A percentile compares a stretch with the other conserved stretches of the same genome.
Evolutionary conservation across 2,113 vertebrate species (phyloP).

Genomic region (Rattus rattus): DNA sequence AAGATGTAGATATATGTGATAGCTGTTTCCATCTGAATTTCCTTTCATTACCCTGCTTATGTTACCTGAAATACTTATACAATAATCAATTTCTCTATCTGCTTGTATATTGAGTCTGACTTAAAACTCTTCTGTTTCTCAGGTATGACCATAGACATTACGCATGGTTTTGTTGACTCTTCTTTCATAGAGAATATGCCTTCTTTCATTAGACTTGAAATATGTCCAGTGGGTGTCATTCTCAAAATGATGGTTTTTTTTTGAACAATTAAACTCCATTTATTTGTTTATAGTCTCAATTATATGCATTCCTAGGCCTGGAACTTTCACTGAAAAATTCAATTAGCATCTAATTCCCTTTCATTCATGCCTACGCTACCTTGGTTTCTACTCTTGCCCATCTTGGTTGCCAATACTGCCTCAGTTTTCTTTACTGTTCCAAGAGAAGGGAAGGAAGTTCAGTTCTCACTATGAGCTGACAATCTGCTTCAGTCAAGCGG

Average conservation of each 20-base stretch:
- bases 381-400: not conserved
- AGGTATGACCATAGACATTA: not conserved
- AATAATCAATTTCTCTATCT: not conserved
- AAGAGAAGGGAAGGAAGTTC: not conserved
- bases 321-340: not conserved
- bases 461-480: not conserved
- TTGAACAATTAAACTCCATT: not conserved
- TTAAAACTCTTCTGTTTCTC: not conserved
- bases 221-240: not conserved
- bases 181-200: not conserved
- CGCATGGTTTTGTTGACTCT: not conserved
- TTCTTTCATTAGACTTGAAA: not conserved
- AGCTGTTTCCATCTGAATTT: not conserved
- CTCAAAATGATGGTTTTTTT: not conserved
- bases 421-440: not conserved
- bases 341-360: not conserved
- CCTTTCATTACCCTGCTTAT: not conserved
- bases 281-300: not conserved
- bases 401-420: not conserved
- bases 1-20: not conserved
- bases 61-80: not conserved
- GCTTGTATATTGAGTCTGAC: not conserved
- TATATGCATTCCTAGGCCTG: not conserved
- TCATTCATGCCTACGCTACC: accelerated
- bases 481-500: not conserved